phyloP scores from a whole-genome alignment of 1,140 invertebrate species.

The Cyclargus thomasi region DNA sequence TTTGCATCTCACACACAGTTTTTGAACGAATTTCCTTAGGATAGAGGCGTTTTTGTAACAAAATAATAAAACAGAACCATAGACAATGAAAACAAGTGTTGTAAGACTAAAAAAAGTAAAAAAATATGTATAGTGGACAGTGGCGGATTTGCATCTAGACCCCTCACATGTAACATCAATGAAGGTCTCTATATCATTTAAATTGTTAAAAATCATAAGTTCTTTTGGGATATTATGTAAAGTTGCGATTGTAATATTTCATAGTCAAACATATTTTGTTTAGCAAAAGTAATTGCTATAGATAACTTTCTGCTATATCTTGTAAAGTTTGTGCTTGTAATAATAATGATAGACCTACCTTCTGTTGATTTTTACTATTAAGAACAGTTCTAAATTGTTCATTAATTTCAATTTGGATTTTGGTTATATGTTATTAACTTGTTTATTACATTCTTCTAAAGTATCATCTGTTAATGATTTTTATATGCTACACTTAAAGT shows the following conservation, averaged over 20 bases:
- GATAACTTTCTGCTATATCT: constrained; percentile 16
- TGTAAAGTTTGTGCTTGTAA: constrained; percentile 25
- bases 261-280: constrained; percentile 23
- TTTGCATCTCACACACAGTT: too few relatives aligned
- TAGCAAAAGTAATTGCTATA: constrained; percentile 19
- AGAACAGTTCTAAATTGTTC: background rate
- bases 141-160: too few relatives aligned
- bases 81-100: too few relatives aligned
- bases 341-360: constrained; percentile 22
- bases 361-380: constrained; percentile 22
- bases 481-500: constrained; percentile 29
- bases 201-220: too few relatives aligned
- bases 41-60: too few relatives aligned
- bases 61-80: too few relatives aligned
- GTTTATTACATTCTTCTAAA: constrained; percentile 30
- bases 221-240: too few relatives aligned
- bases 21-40: too few relatives aligned
- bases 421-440: constrained; percentile 25
- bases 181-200: too few relatives aligned
- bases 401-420: constrained; percentile 19
- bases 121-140: too few relatives aligned
- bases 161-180: too few relatives aligned
- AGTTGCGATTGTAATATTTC: constrained; percentile 24
- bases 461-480: constrained; percentile 8
- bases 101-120: too few relatives aligned